phyloP scores from a whole-genome alignment of 2,113 vertebrate species.

The Grantiella picta region DNA sequence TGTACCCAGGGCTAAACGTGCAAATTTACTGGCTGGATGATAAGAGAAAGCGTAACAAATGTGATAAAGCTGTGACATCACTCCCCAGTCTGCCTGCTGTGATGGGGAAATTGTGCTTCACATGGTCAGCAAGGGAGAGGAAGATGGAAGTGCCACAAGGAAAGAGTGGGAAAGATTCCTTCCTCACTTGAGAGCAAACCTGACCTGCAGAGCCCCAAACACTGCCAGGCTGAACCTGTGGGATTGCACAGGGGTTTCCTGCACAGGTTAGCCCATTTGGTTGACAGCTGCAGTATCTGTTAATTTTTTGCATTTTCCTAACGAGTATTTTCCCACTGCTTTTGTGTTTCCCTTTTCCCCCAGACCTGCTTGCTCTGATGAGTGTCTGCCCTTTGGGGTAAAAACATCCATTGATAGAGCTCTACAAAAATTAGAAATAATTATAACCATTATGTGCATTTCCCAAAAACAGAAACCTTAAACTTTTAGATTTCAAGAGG shows the following conservation, averaged over 20 bases:
- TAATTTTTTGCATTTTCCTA: neutral
- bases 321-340: neutral
- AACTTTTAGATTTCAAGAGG: neutral
- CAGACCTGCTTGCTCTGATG: neutral
- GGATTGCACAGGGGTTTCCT: neutral
- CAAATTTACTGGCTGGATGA: neutral
- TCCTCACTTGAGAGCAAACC: neutral
- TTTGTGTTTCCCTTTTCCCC: neutral
- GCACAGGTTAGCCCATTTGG: neutral
- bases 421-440: neutral
- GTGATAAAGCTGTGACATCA: rapidly evolving
- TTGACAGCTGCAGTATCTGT: neutral
- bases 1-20: neutral
- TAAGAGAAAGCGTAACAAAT: neutral
- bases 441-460: neutral
- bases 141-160: neutral
- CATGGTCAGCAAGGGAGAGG: neutral
- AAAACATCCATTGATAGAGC: neutral
- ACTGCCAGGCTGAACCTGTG: neutral
- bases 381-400: neutral
- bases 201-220: neutral
- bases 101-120: neutral
- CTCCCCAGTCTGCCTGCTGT: neutral
- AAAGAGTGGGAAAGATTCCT: neutral
- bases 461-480: neutral